Conservation (phyloP, 2,113 vertebrate genomes). For the Phylloscopus trochiloides region DNA sequence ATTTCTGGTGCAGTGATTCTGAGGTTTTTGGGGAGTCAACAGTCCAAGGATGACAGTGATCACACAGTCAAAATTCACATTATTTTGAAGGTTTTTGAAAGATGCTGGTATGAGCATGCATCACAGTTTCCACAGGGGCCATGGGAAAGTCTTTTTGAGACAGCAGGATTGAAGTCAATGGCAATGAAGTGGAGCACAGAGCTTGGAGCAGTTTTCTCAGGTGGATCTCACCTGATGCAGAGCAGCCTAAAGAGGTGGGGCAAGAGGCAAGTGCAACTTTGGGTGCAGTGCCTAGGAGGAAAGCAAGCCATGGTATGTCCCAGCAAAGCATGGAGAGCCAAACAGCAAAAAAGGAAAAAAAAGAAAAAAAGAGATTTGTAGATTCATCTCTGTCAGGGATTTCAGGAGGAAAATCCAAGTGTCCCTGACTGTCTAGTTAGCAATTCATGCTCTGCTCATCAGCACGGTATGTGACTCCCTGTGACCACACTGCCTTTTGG, state of each 20-base stretch:
- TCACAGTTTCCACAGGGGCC: not conserved
- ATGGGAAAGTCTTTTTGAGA: not conserved
- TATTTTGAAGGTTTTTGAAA: not conserved
- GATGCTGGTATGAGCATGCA: not conserved
- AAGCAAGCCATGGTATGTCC: not conserved
- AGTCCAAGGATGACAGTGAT: not conserved
- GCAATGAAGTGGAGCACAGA: not conserved
- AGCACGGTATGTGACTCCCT: not conserved
- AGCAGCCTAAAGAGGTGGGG: not conserved
- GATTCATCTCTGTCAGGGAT: not conserved
- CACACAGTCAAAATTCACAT: not conserved
- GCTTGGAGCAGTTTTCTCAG: not conserved
- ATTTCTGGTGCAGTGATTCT: not conserved
- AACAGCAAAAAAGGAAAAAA: not conserved
- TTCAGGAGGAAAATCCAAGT: not conserved
- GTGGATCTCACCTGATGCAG: not conserved
- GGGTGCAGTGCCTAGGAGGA: rapidly evolving
- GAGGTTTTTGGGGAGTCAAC: not conserved
- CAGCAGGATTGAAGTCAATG: not conserved
- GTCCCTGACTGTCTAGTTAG: not conserved
- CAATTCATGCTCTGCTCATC: not conserved
- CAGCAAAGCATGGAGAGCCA: not conserved
- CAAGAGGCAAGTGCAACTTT: not conserved
- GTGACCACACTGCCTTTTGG: constrained; percentile 13
- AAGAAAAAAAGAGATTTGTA: not conserved